phyloP scores from a whole-genome alignment of 1,140 invertebrate genomes.

The Drosophila ercepeae region DNA sequence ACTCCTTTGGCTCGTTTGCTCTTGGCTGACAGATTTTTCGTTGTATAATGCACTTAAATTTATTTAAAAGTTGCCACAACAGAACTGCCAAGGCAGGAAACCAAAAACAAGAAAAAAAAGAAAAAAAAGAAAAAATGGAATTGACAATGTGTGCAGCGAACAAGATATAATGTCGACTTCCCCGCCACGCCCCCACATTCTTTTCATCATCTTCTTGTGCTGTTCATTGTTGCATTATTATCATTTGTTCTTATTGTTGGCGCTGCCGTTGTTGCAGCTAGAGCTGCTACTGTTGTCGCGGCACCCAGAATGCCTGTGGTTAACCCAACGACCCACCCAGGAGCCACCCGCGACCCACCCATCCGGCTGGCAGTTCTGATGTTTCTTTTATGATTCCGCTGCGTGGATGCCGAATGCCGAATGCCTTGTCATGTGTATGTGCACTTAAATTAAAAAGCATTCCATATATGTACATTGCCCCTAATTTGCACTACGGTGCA shows the following conservation, averaged over 20 bases:
- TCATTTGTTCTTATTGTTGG: conserved; percentile 57
- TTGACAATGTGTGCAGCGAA: conserved; percentile 75
- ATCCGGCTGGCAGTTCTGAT: conserved; percentile 14
- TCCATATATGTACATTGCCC: conserved; percentile 40
- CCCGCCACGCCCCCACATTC: conserved; percentile 30
- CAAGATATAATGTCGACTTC: conserved; percentile 60
- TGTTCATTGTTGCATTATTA: conserved; percentile 66
- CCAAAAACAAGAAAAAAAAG: background rate
- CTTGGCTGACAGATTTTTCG: conserved; percentile 39
- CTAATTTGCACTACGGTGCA: conserved; percentile 25
- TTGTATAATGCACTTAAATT: conserved; percentile 63
- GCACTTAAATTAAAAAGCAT: conserved; percentile 60
- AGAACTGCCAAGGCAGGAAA: conserved; percentile 1
- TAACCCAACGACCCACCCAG: conserved; percentile 19
- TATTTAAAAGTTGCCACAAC: conserved; percentile 54
- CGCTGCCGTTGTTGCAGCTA: conserved; percentile 24
- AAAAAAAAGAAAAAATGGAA: conserved; percentile 33
- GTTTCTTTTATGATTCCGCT: conserved; percentile 55
- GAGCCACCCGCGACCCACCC: conserved; percentile 1
- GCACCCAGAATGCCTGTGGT: conserved; percentile 48
- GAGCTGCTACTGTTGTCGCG: conserved; percentile 27
- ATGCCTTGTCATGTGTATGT: conserved; percentile 52
- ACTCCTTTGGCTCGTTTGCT: conserved; percentile 19
- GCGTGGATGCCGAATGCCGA: conserved; percentile 13
- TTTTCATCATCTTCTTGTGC: conserved; percentile 57